A percentile compares a stretch with the other conserved stretches of the same genome.
Evolutionary conservation across 1,140 invertebrate genomes (phyloP).

Genomic region (Atta colombica): DNA sequence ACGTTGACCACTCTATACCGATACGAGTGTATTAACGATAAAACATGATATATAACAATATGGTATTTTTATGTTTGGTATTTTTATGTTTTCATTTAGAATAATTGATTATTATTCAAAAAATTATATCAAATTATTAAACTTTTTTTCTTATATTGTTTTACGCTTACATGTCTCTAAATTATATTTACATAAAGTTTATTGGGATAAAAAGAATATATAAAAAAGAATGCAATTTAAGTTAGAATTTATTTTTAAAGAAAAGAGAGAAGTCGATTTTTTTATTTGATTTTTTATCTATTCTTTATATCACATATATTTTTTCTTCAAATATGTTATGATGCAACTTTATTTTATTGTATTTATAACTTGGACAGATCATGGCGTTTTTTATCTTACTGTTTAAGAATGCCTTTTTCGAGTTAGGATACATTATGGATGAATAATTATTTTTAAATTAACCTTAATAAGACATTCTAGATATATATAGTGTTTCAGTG

Average conservation of each 20-base stretch:
- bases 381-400: background rate
- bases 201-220: background rate
- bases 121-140: constrained; percentile 3
- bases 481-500: background rate
- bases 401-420: background rate
- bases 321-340: background rate
- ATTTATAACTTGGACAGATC: background rate
- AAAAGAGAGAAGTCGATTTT: background rate
- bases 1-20: constrained; percentile 69
- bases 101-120: constrained; percentile 28
- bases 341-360: background rate
- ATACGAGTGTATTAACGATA: constrained; percentile 54
- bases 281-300: background rate
- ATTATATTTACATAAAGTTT: constrained; percentile 2
- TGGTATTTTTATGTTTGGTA: constrained; percentile 28
- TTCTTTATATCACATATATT: background rate
- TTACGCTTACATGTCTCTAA: background rate
- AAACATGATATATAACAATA: constrained; percentile 39
- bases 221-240: background rate
- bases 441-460: constrained; percentile 62
- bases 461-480: constrained; percentile 31
- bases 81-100: constrained; percentile 31
- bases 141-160: constrained; percentile 15
- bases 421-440: constrained; percentile 5
- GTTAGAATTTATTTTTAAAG: background rate